These are phyloP conservation scores for Sesamia inferens DNA, from an alignment of 2,888 invertebrate genomes.

Conservation along the genomic window DNA sequence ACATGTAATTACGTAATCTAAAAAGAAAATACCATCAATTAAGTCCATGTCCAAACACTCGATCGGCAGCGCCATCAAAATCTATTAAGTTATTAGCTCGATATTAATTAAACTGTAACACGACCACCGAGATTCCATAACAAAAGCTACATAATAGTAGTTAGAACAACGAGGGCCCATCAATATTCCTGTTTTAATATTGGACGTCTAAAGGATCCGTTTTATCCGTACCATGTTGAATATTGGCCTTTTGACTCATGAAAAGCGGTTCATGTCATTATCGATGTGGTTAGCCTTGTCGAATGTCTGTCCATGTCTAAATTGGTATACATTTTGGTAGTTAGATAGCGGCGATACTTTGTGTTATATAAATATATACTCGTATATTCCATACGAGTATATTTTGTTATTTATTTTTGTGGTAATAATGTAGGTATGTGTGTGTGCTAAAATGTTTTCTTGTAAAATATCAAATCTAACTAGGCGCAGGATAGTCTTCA, in stretches of 20 bases:
- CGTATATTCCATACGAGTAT: too few relatives aligned
- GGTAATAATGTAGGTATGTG: too few relatives aligned
- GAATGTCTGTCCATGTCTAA: background rate
- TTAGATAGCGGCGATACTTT: background rate
- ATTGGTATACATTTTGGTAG: background rate
- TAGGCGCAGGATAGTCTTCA: too few relatives aligned
- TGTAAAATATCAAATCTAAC: too few relatives aligned
- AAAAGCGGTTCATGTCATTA: constrained; percentile 22
- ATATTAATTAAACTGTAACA: constrained; percentile 53
- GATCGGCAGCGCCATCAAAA: constrained; percentile 26
- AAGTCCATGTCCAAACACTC: background rate
- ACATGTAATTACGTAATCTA: background rate
- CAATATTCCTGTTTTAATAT: constrained; percentile 65
- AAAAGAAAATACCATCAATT: background rate
- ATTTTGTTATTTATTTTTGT: too few relatives aligned
- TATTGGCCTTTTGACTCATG: constrained; percentile 26
- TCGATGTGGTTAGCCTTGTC: background rate
- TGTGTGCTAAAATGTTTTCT: too few relatives aligned
- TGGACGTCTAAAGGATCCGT: constrained; percentile 39
- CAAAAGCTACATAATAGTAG: constrained; percentile 51
- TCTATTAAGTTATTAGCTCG: constrained; percentile 31
- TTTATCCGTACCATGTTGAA: constrained; percentile 14
- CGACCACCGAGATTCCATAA: constrained; percentile 32
- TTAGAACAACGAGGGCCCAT: constrained; percentile 46
- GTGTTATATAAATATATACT: too few relatives aligned